Percentiles rank a stretch among this genome's conserved stretches.
phyloP scores from a whole-genome alignment of 2,113 vertebrate species.

The Hippocampus guttulatus region DNA sequence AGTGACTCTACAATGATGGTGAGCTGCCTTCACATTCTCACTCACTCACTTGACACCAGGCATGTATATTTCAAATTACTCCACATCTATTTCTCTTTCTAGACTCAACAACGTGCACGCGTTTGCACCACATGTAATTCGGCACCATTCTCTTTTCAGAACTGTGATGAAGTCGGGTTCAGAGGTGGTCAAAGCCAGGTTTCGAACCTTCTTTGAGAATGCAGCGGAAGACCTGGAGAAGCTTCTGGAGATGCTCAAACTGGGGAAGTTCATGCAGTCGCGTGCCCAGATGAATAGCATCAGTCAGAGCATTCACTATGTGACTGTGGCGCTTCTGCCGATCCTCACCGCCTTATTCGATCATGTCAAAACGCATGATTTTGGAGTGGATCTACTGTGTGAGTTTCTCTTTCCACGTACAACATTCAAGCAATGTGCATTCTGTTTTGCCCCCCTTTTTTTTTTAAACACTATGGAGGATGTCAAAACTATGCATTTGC shows the following conservation, averaged over 20 bases:
- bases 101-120: neutral
- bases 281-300: slow-evolving; percentile 92
- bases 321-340: slow-evolving; percentile 87
- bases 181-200: slow-evolving; percentile 89
- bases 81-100: neutral
- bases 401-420: slow-evolving; percentile 56
- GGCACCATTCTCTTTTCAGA: slow-evolving; percentile 54
- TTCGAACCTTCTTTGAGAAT: slow-evolving; percentile 90
- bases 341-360: slow-evolving; percentile 91
- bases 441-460: neutral
- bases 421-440: neutral
- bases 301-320: slow-evolving; percentile 91
- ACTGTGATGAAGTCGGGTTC: slow-evolving; percentile 97
- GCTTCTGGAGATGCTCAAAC: slow-evolving; percentile 91
- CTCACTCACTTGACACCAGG: slow-evolving; percentile 90
- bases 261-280: slow-evolving; percentile 92
- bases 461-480: neutral
- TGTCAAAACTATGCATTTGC: neutral
- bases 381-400: slow-evolving; percentile 86
- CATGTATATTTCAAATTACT: slow-evolving; percentile 29
- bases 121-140: neutral
- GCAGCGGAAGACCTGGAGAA: slow-evolving; percentile 91
- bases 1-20: slow-evolving; percentile 92
- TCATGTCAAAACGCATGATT: slow-evolving; percentile 84
- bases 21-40: slow-evolving; percentile 93